Percentiles rank a stretch among this genome's conserved stretches.
phyloP scores from a whole-genome alignment of 2,888 invertebrate genomes.

The Penaeus monodon region DNA sequence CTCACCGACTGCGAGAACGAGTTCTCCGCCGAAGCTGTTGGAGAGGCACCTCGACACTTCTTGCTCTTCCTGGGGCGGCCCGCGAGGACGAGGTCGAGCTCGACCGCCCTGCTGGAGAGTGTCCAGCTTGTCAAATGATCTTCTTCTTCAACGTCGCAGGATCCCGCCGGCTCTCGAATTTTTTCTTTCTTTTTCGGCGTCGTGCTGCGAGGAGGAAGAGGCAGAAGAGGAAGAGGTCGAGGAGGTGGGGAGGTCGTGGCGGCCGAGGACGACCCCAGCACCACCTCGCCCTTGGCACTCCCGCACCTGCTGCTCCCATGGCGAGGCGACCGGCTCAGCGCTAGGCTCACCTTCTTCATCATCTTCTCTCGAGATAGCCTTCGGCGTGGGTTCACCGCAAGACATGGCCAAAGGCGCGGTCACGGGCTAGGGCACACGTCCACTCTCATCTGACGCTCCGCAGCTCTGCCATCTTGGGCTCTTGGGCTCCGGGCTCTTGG shows the following conservation, averaged over 20 bases:
- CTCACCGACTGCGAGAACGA: slow-evolving; percentile 54
- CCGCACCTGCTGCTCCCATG: slow-evolving; percentile 24
- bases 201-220: slow-evolving; percentile 16
- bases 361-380: slow-evolving; percentile 47
- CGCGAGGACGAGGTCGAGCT: neutral
- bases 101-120: slow-evolving; percentile 13
- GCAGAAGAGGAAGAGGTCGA: slow-evolving; percentile 15
- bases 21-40: slow-evolving; percentile 53
- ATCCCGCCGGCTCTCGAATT: slow-evolving; percentile 38
- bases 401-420: slow-evolving; percentile 46
- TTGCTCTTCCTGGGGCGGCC: slow-evolving; percentile 51
- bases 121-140: slow-evolving; percentile 50
- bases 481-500: neutral
- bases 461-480: slow-evolving; percentile 42
- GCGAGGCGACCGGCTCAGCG: slow-evolving; percentile 47
- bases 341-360: slow-evolving; percentile 57
- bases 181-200: slow-evolving; percentile 40
- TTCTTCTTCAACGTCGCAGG: slow-evolving; percentile 52
- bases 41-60: slow-evolving; percentile 49
- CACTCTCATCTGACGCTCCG: slow-evolving; percentile 26
- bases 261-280: slow-evolving; percentile 15
- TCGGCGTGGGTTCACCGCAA: slow-evolving; percentile 25
- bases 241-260: slow-evolving; percentile 16
- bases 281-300: slow-evolving; percentile 48
- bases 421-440: neutral